A percentile compares a stretch with the other conserved stretches of the same genome.
These are phyloP conservation scores for Tyrannus savana DNA, from an alignment of 2,113 vertebrate genomes.

Conservation along the genomic window DNA sequence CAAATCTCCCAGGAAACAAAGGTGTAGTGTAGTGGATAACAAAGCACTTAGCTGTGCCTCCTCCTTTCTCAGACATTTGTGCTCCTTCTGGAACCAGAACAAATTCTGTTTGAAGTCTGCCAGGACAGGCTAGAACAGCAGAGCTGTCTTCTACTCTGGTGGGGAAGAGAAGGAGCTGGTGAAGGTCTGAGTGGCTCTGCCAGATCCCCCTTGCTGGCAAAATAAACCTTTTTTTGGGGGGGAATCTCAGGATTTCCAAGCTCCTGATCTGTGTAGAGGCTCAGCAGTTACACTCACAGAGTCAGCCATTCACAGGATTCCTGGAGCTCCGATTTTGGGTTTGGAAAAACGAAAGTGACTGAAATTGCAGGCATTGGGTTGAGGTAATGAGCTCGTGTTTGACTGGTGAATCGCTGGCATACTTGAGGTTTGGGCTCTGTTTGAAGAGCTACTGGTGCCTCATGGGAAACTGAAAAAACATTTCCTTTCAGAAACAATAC, in stretches of 20 bases:
- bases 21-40: constrained; percentile 29
- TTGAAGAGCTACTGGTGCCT: constrained; percentile 61
- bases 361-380: background rate
- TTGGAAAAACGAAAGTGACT: background rate
- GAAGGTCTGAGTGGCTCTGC: background rate
- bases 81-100: background rate
- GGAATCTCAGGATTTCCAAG: background rate
- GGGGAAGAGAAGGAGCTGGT: background rate
- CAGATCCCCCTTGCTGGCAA: background rate
- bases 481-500: constrained; percentile 60
- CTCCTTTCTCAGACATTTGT: background rate
- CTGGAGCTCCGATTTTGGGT: background rate
- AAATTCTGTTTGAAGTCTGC: background rate
- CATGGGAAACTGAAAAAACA: constrained; percentile 58
- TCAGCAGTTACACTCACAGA: background rate
- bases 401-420: constrained; percentile 47
- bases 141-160: background rate
- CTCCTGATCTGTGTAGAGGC: background rate
- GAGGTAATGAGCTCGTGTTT: constrained; percentile 32
- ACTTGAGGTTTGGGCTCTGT: constrained; percentile 64
- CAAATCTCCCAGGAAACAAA: constrained; percentile 57
- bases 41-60: constrained; percentile 28
- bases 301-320: background rate
- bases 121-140: background rate
- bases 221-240: background rate